Percentiles rank a stretch among this genome's conserved stretches.
Evolutionary conservation across 2,888 invertebrate genomes (phyloP).

Genomic region (Cosmia pyralina): DNA sequence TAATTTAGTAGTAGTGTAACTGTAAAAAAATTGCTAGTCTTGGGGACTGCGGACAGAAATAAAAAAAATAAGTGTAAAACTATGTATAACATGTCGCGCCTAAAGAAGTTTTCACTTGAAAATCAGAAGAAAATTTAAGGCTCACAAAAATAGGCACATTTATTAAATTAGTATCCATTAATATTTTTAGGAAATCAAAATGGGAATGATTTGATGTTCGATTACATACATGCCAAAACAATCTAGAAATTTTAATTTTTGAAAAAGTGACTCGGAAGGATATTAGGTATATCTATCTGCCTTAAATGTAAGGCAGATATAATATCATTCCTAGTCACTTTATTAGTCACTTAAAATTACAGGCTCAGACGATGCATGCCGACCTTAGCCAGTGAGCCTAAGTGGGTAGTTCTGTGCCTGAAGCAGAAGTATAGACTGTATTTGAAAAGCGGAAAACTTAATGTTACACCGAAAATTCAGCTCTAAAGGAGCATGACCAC

Average conservation of each 20-base stretch:
- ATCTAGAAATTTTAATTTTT: no score
- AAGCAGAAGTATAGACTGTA: conserved; percentile 3
- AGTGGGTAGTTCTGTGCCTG: conserved; percentile 1
- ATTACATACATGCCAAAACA: no score
- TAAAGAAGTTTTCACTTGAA: no score
- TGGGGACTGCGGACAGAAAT: no score
- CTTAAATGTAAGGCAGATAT: neutral
- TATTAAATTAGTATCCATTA: no score
- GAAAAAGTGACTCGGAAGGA: no score
- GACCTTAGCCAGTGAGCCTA: conserved; percentile 9
- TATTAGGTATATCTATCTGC: no score
- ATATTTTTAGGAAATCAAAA: neutral
- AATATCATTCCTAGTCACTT: neutral
- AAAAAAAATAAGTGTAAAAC: no score
- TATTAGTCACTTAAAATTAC: neutral
- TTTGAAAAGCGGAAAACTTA: conserved; percentile 21
- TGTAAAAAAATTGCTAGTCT: no score
- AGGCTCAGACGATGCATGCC: neutral
- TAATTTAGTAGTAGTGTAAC: no score
- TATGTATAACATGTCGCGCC: no score
- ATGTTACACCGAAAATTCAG: neutral
- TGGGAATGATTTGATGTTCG: neutral
- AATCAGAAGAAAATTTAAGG: no score
- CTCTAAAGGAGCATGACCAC: neutral
- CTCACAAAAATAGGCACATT: neutral